Base-by-base conservation (phyloP, 1,140 invertebrate genomes). In the Tetragnatha versicolor region DNA sequence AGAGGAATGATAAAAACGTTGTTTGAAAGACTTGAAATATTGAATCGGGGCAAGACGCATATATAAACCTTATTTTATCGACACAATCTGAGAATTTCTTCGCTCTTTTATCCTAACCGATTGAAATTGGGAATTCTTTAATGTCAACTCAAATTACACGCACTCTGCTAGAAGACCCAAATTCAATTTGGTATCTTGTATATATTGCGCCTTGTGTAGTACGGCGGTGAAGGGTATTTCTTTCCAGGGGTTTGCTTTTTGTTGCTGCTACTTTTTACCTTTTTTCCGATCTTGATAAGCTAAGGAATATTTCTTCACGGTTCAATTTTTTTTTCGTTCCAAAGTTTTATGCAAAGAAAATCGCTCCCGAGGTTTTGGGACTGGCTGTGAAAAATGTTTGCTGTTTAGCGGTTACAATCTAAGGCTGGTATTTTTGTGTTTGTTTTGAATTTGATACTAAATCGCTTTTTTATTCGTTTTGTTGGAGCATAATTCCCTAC, bases 121-220 rank as follows among this genome's bases (percentile, higher is more conserved):
- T 69, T 53, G 45, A 53, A 37, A 70, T 70, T 20, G 33, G 29
- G 51, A 58, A 73, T 73, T 58, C 33, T 73, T 73, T 73, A 73
- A 73, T 58, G 69, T 58, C 51, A 58, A 33, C 35, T 60, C 69
- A 73, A 73, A 73, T 73, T 73, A 73, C 69, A 73, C 25, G 69
- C 42, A 53, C 37, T 58, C 42, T 22, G 27, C 33, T 29, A 42
- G 51, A 35, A 42, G 42, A 73, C 55, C 69, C 69, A 58, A 73
- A 73, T 73, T 73, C 51, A 73, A 73, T 73, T 73, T 73, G 53
- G 49, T 37, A 22, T 47, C 35, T 35, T 42, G n/a, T 58, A 73
- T 58, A 73, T 73, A 73, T 58, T 49, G 35, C 31, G 33, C 66
- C 66, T 49, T 55, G 66, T 20, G 47, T 37, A 70, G 29, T 70